phyloP scores from a whole-genome alignment of 2,797 vertebrate species.

The Champsocephalus gunnari region DNA sequence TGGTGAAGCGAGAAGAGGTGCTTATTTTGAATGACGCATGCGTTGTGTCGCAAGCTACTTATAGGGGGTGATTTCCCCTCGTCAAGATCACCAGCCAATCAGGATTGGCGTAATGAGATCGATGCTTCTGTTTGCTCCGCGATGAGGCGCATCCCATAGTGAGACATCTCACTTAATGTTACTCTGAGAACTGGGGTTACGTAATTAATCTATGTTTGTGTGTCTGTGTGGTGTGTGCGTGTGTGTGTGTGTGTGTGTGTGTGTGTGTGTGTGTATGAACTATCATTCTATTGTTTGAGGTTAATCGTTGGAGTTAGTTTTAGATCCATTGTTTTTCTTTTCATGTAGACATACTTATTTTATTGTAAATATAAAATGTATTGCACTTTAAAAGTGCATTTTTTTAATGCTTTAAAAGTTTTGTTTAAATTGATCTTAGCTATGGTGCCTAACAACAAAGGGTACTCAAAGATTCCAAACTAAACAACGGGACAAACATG shows the following conservation, averaged over 20 bases:
- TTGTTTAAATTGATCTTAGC: background rate
- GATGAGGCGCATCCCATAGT: too few relatives aligned
- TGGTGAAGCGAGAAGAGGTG: too few relatives aligned
- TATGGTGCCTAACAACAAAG: background rate
- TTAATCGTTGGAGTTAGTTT: background rate
- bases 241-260: background rate
- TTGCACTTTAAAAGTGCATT: background rate
- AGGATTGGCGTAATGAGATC: too few relatives aligned
- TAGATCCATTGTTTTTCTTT: background rate
- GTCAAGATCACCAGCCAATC: too few relatives aligned
- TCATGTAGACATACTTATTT: background rate
- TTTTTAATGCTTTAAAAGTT: background rate
- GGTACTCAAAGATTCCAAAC: background rate
- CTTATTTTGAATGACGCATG: too few relatives aligned
- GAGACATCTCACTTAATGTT: too few relatives aligned
- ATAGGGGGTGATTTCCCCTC: too few relatives aligned
- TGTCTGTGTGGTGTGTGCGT: background rate
- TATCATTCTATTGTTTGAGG: too few relatives aligned
- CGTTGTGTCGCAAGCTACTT: too few relatives aligned
- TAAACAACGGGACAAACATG: background rate
- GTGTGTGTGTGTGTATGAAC: background rate
- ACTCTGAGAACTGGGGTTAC: too few relatives aligned
- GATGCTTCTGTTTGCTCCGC: too few relatives aligned
- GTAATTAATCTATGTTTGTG: background rate
- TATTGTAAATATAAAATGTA: background rate